phyloP scores from a whole-genome alignment of 1,140 invertebrate genomes.

The Macrobrachium rosenbergii region DNA sequence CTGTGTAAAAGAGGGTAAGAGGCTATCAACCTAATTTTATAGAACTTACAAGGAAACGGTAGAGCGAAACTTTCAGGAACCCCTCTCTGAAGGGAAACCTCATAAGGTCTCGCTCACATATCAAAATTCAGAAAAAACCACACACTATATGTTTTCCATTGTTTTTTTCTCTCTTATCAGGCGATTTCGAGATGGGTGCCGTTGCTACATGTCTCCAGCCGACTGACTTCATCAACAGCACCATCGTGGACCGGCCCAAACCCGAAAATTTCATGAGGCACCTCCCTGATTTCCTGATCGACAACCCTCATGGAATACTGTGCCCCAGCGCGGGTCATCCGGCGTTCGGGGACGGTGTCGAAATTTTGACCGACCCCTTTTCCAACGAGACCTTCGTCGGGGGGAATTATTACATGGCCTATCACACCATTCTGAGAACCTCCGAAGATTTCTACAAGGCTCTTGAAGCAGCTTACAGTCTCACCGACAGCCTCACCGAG shows the following conservation, averaged over 20 bases:
- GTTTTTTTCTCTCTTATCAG: conserved; percentile 7
- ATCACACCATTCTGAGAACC: conserved; percentile 83
- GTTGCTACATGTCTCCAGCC: conserved; percentile 36
- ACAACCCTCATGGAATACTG: conserved; percentile 79
- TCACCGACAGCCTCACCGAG: conserved; percentile 82
- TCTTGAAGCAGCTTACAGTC: conserved; percentile 79
- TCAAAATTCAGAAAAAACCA: too few relatives aligned
- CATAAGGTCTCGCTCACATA: too few relatives aligned
- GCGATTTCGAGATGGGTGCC: neutral
- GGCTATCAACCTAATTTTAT: too few relatives aligned
- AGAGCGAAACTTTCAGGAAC: too few relatives aligned
- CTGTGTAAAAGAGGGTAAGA: too few relatives aligned
- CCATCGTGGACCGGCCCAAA: conserved; percentile 66
- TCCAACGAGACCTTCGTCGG: conserved; percentile 70
- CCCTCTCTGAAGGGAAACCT: too few relatives aligned
- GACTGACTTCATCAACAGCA: conserved; percentile 14
- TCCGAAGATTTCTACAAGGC: conserved; percentile 87
- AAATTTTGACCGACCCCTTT: conserved; percentile 41
- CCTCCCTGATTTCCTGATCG: conserved; percentile 83
- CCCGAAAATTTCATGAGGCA: conserved; percentile 80
- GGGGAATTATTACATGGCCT: conserved; percentile 89
- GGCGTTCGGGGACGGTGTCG: conserved; percentile 78
- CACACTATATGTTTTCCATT: too few relatives aligned
- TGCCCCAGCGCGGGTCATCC: conserved; percentile 87
- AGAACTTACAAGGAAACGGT: too few relatives aligned